phyloP scores from a whole-genome alignment of 2,888 invertebrate genomes.

The Cantharis rufa region DNA sequence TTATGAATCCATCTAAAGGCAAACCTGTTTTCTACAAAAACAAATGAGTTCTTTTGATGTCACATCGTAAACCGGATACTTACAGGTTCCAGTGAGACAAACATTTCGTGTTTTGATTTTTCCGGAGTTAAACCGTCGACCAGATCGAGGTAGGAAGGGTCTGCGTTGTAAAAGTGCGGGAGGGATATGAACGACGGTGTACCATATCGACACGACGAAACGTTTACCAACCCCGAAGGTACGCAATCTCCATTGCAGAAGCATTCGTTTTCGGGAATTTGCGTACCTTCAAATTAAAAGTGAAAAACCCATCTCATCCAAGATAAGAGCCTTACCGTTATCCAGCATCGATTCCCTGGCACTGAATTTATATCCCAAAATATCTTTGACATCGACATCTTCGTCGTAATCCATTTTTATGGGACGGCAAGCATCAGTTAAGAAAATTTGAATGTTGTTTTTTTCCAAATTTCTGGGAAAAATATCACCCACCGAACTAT shows the following conservation, averaged over 20 bases:
- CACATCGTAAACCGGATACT: constrained; percentile 38
- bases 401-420: constrained; percentile 65
- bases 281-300: constrained; percentile 54
- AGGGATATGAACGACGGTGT: constrained; percentile 79
- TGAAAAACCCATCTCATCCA: not conserved
- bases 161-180: constrained; percentile 79
- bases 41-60: not conserved
- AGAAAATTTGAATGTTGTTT: constrained; percentile 63
- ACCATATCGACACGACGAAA: constrained; percentile 72
- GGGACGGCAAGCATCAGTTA: constrained; percentile 76
- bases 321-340: constrained; percentile 58
- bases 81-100: constrained; percentile 72
- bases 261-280: constrained; percentile 64
- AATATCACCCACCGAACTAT: not conserved
- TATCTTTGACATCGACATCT: constrained; percentile 62
- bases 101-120: constrained; percentile 70
- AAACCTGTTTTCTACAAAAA: constrained; percentile 68
- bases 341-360: constrained; percentile 68
- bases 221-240: constrained; percentile 72
- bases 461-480: not conserved
- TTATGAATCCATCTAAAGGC: constrained; percentile 75
- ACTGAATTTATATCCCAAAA: constrained; percentile 69
- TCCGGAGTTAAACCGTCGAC: constrained; percentile 71
- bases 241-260: constrained; percentile 72
- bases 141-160: constrained; percentile 63